Percentiles rank a stretch among this genome's conserved stretches.
Conservation (phyloP, 2,888 invertebrate genomes). For the Sphinx pinastri region DNA sequence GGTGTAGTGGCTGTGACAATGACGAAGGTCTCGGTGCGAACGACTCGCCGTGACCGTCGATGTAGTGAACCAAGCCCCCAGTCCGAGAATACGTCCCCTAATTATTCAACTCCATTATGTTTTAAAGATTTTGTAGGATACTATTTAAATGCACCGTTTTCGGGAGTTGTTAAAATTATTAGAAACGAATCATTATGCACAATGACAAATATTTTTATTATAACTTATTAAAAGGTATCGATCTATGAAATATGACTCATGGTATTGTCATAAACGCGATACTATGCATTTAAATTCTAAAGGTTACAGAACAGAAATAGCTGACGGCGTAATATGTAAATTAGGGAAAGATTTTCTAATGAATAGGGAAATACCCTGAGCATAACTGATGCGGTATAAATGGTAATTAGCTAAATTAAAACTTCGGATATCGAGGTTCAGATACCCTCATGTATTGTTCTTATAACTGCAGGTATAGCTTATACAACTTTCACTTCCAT, state of each 20-base stretch:
- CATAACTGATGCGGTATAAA: not conserved
- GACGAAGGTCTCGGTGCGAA: constrained; percentile 29
- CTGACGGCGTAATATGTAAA: too few relatives aligned
- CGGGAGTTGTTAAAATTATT: too few relatives aligned
- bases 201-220: too few relatives aligned
- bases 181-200: too few relatives aligned
- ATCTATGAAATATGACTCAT: too few relatives aligned
- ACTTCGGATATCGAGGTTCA: not conserved
- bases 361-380: not conserved
- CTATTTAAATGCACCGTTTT: too few relatives aligned
- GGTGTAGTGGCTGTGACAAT: constrained; percentile 32
- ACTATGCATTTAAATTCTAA: not conserved
- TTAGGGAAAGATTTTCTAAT: not conserved
- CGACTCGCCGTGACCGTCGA: constrained; percentile 31
- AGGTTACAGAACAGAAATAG: not conserved
- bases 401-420: not conserved
- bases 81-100: not conserved
- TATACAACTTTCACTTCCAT: not conserved
- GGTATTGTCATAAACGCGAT: not conserved
- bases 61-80: not conserved
- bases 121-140: too few relatives aligned
- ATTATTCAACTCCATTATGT: not conserved
- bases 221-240: too few relatives aligned
- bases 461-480: not conserved
- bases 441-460: constrained; percentile 9